Evolutionary conservation across 1,140 invertebrate genomes (phyloP).

Genomic region (Lamellibrachia luymesi): DNA sequence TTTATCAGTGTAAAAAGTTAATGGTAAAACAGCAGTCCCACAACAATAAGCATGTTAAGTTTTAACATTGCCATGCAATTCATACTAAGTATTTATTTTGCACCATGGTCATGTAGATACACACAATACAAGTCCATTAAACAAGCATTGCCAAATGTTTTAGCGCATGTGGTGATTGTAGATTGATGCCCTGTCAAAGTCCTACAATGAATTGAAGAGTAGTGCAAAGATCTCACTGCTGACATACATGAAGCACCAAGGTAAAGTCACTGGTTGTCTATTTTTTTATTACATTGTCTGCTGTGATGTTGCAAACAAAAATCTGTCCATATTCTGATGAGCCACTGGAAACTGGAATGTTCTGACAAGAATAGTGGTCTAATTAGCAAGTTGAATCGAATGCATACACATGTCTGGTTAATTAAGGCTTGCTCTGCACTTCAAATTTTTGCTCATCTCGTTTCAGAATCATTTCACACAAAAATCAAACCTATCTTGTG

Average conservation of each 20-base stretch:
- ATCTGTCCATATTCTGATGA: neutral
- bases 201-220: slow-evolving; percentile 73
- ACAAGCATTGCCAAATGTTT: neutral
- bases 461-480: too few species aligned
- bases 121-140: neutral
- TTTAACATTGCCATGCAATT: neutral
- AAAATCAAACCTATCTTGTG: too few species aligned
- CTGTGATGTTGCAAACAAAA: neutral
- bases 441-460: too few species aligned
- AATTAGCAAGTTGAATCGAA: neutral
- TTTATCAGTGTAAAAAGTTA: neutral
- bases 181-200: slow-evolving; percentile 74
- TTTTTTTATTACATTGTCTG: neutral
- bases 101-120: too few species aligned
- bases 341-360: neutral
- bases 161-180: slow-evolving; percentile 20
- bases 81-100: too few species aligned
- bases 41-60: neutral
- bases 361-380: neutral
- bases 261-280: slow-evolving; percentile 33
- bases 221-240: slow-evolving; percentile 86
- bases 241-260: slow-evolving; percentile 67
- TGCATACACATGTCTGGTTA: neutral
- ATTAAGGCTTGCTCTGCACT: neutral
- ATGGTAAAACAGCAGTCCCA: neutral